These are phyloP conservation scores for Mimas tiliae DNA, from an alignment of 2,888 invertebrate species.

Conservation along the genomic window DNA sequence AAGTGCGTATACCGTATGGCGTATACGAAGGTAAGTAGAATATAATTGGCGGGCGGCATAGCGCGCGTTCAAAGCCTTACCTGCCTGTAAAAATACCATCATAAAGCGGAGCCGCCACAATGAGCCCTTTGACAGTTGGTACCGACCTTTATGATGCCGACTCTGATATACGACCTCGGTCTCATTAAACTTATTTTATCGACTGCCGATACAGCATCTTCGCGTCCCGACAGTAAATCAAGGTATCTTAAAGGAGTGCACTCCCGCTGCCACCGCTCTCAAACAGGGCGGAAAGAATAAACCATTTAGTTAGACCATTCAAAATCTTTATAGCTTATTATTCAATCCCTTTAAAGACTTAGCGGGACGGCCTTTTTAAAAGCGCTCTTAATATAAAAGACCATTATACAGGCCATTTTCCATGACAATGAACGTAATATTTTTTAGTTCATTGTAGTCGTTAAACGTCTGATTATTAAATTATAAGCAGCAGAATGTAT, in stretches of 20 bases:
- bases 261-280: conserved; percentile 59
- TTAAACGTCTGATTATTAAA: conserved; percentile 72
- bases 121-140: conserved; percentile 82
- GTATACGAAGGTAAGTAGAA: conserved; percentile 70
- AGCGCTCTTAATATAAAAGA: conserved; percentile 72
- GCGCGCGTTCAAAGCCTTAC: conserved; percentile 77
- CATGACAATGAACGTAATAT: conserved; percentile 75
- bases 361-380: conserved; percentile 74
- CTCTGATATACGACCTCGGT: conserved; percentile 74
- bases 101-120: conserved; percentile 80
- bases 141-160: conserved; percentile 81
- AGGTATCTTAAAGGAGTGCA: conserved; percentile 59
- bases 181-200: conserved; percentile 83
- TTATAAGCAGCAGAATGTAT: conserved; percentile 62
- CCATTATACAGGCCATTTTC: conserved; percentile 76
- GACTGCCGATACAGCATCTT: conserved; percentile 73
- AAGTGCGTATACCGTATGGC: conserved; percentile 52
- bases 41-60: conserved; percentile 82
- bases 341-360: conserved; percentile 79
- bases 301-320: conserved; percentile 76
- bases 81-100: conserved; percentile 83
- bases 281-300: conserved; percentile 70
- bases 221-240: conserved; percentile 73
- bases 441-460: conserved; percentile 63
- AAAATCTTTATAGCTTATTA: conserved; percentile 80